A percentile compares a stretch with the other conserved stretches of the same genome.
Evolutionary conservation across 64 coral and sea anemone species (phyloP).

Genomic region (Acropora tenuis): DNA sequence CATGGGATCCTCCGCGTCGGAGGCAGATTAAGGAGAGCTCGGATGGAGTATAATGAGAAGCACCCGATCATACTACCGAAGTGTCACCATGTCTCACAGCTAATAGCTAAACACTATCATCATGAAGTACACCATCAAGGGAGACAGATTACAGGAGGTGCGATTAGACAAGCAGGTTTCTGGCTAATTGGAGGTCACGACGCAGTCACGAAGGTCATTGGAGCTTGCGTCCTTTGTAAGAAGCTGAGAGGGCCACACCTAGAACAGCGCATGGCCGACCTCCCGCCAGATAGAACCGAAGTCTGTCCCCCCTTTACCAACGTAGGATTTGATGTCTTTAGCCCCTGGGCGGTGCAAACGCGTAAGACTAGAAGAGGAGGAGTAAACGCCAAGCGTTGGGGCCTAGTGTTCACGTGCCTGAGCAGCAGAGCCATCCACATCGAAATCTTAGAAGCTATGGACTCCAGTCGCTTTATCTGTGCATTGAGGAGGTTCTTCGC

Average conservation of each 20-base stretch:
- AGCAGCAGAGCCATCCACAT: not conserved
- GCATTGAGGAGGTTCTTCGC: constrained; percentile 41
- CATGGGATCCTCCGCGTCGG: constrained; percentile 13
- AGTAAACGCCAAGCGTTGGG: constrained; percentile 42
- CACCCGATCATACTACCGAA: not conserved
- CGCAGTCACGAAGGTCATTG: not conserved
- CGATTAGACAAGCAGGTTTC: constrained; percentile 28
- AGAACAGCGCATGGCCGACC: not conserved
- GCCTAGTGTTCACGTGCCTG: constrained; percentile 15
- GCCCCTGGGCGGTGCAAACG: constrained; percentile 15
- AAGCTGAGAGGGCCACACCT: constrained; percentile 13
- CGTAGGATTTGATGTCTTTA: not conserved
- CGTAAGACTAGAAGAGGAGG: constrained; percentile 28
- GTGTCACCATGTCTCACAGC: constrained; percentile 21
- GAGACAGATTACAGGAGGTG: not conserved
- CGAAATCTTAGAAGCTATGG: not conserved
- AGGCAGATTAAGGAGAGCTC: not conserved
- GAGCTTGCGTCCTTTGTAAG: constrained; percentile 22
- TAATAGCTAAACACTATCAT: constrained; percentile 5
- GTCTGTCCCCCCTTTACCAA: not conserved
- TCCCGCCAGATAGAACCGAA: not conserved
- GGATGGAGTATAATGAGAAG: not conserved
- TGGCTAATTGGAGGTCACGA: constrained; percentile 7
- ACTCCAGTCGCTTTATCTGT: constrained; percentile 50
- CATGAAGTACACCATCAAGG: not conserved